Conservation (phyloP, 2,797 vertebrate species). For the Acanthurus tractus region DNA sequence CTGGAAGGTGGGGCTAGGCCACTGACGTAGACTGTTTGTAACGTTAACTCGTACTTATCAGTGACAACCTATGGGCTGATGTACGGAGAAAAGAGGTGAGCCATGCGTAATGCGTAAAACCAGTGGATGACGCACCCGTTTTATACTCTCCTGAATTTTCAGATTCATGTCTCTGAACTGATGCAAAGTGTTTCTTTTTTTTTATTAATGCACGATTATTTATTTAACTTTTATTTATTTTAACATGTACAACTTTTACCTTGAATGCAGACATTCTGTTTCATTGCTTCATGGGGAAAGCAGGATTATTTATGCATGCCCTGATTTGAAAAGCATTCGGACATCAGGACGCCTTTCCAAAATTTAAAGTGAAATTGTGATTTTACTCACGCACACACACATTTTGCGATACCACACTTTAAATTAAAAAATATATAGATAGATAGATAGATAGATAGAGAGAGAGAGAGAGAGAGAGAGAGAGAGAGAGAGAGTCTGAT, state of each 20-base stretch:
- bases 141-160: not conserved
- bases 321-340: not conserved
- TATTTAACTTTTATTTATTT: not conserved
- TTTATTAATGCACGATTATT: no score
- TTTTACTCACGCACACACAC: not conserved
- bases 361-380: not conserved
- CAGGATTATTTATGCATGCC: not conserved
- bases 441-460: no score
- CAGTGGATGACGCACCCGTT: slow-evolving; percentile 25
- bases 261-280: not conserved
- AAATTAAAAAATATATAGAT: not conserved
- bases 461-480: no score
- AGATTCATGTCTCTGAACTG: not conserved
- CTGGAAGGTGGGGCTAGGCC: not conserved
- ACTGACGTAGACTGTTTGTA: slow-evolving; percentile 4
- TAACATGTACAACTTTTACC: not conserved
- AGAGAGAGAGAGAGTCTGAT: no score
- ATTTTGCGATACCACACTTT: not conserved
- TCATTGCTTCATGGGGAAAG: not conserved
- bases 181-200: not conserved
- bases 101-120: slow-evolving; percentile 17
- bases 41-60: not conserved
- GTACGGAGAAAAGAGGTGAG: not conserved
- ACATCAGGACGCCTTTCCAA: not conserved
- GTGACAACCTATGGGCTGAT: slow-evolving; percentile 7